Conservation (phyloP, 1,140 invertebrate species). For the Euglossa dilemma region DNA sequence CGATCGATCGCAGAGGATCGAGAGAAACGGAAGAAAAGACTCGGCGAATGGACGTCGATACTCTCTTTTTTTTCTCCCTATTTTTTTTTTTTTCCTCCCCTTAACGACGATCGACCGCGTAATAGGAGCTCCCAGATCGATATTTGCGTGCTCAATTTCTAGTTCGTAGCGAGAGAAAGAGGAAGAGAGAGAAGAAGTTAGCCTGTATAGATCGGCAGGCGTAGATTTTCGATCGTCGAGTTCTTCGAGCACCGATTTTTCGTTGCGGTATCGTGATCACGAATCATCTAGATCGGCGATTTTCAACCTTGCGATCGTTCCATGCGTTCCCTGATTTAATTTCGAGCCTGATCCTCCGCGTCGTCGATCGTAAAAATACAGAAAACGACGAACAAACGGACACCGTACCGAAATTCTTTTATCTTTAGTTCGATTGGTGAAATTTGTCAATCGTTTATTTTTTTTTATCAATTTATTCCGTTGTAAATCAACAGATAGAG, state of each 20-base stretch:
- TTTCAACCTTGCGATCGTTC: not conserved
- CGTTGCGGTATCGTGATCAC: conserved; percentile 30
- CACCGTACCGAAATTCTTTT: too few relatives aligned
- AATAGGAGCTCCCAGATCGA: conserved; percentile 57
- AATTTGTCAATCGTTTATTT: too few relatives aligned
- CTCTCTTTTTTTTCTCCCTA: too few relatives aligned
- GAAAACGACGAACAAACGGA: too few relatives aligned
- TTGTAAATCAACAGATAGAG: too few relatives aligned
- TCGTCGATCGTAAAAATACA: too few relatives aligned
- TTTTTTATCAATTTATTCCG: too few relatives aligned
- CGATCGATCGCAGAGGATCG: not conserved
- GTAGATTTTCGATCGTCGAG: conserved; percentile 34
- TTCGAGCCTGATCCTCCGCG: not conserved
- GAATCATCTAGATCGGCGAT: conserved; percentile 1
- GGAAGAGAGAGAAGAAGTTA: conserved; percentile 11
- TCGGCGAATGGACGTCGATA: conserved; percentile 28
- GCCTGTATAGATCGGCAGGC: conserved; percentile 33
- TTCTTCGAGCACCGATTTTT: not conserved
- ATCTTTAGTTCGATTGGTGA: too few relatives aligned
- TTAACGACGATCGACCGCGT: conserved; percentile 24
- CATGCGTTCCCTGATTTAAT: not conserved
- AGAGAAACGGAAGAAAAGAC: conserved; percentile 1
- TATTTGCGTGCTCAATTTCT: conserved; percentile 76
- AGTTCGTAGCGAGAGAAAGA: conserved; percentile 64
- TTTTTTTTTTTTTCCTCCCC: too few relatives aligned